Conservation (phyloP, 2,113 vertebrate genomes). For the Salvelinus sp. region DNA sequence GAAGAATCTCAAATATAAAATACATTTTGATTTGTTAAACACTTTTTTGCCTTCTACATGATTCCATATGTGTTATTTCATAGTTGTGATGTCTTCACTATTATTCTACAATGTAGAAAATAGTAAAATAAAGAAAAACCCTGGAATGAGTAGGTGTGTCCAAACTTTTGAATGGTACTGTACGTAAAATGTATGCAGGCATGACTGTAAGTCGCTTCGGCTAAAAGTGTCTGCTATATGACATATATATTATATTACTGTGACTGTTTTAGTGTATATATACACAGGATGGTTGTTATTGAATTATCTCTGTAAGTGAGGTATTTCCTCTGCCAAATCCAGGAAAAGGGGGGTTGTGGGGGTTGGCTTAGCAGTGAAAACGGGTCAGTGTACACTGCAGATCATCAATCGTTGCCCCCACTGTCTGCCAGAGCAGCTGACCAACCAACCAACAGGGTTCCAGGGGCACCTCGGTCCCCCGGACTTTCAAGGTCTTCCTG, state of each 20-base stretch:
- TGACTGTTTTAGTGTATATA: neutral
- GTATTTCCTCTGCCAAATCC: slow-evolving; percentile 1
- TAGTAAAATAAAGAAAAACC: too few species aligned
- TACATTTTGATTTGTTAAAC: too few species aligned
- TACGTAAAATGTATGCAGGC: too few species aligned
- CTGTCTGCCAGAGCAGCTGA: slow-evolving; percentile 32
- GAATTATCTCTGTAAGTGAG: neutral
- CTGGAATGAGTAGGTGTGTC: too few species aligned
- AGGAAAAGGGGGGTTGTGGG: slow-evolving; percentile 13
- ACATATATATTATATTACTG: neutral
- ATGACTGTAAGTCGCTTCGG: neutral
- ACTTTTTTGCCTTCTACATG: too few species aligned
- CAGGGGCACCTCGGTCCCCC: slow-evolving; percentile 29
- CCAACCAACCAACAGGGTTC: slow-evolving; percentile 16
- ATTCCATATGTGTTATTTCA: too few species aligned
- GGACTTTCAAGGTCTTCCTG: slow-evolving; percentile 31
- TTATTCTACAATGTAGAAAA: too few species aligned
- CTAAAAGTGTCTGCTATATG: neutral
- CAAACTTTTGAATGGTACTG: too few species aligned
- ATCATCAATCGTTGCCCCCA: slow-evolving; percentile 60
- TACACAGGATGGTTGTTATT: neutral
- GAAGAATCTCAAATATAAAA: too few species aligned
- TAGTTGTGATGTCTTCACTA: neutral
- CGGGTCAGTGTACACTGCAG: slow-evolving; percentile 53
- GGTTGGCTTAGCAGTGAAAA: slow-evolving; percentile 48